These are phyloP conservation scores for Pomacea maculata DNA, from an alignment of 1,140 invertebrate species.

Conservation along the genomic window DNA sequence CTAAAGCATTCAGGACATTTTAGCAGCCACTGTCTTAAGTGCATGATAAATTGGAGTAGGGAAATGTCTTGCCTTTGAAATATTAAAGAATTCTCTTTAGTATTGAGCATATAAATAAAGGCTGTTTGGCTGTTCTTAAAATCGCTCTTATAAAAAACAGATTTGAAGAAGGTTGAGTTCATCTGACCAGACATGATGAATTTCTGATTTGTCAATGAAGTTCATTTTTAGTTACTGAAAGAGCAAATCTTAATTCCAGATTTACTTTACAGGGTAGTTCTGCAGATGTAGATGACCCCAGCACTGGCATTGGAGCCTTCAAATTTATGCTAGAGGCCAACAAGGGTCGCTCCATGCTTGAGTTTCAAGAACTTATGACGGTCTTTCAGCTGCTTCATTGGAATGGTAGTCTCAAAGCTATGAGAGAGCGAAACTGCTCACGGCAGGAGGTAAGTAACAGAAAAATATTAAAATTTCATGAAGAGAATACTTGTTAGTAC, in stretches of 20 bases:
- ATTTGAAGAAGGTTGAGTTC: background rate
- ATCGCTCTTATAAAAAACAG: background rate
- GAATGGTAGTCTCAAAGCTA: constrained; percentile 89
- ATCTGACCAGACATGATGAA: background rate
- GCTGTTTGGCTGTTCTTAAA: background rate
- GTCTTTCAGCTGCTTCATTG: constrained; percentile 95
- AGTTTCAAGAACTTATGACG: constrained; percentile 97
- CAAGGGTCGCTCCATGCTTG: constrained; percentile 91
- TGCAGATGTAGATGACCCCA: constrained; percentile 71
- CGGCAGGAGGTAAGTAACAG: constrained; percentile 78
- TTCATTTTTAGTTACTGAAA: background rate
- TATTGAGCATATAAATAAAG: too few species aligned
- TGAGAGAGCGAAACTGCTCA: constrained; percentile 94
- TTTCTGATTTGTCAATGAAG: background rate
- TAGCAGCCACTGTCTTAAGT: too few species aligned
- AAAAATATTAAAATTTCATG: too few species aligned
- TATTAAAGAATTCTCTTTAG: too few species aligned
- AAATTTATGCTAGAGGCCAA: constrained; percentile 95
- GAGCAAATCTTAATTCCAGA: background rate
- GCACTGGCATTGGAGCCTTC: constrained; percentile 90
- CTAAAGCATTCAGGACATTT: too few species aligned
- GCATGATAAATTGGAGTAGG: too few species aligned
- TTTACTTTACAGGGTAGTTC: constrained; percentile 66
- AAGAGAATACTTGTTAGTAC: too few species aligned
- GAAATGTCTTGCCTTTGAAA: too few species aligned